Percentiles rank a stretch among this genome's conserved stretches.
Conservation (phyloP, 2,888 invertebrate species). For the Kuschelorhynchus macadamiae region DNA sequence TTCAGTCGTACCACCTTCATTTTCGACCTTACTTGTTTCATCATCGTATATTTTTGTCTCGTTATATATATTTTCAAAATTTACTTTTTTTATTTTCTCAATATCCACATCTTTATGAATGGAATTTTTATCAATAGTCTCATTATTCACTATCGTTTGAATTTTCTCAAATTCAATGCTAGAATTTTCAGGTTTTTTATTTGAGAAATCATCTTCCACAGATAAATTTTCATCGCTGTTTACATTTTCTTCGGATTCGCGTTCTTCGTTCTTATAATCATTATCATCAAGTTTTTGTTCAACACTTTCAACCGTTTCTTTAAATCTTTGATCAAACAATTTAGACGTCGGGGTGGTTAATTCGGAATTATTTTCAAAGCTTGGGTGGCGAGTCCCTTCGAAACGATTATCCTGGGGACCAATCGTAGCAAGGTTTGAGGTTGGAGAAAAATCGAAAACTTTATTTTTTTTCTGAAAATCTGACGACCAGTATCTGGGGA, state of each 20-base stretch:
- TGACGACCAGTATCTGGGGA: slow-evolving; percentile 69
- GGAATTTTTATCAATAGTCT: slow-evolving; percentile 58
- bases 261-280: slow-evolving; percentile 42
- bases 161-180: slow-evolving; percentile 59
- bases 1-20: slow-evolving; percentile 19
- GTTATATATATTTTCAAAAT: slow-evolving; percentile 70
- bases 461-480: slow-evolving; percentile 71
- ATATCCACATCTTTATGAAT: slow-evolving; percentile 63
- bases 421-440: slow-evolving; percentile 62
- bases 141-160: slow-evolving; percentile 59
- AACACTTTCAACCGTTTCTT: slow-evolving; percentile 72
- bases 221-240: slow-evolving; percentile 53
- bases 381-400: slow-evolving; percentile 31
- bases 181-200: slow-evolving; percentile 55
- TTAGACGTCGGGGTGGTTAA: slow-evolving; percentile 73
- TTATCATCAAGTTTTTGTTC: slow-evolving; percentile 68
- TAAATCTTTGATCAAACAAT: slow-evolving; percentile 72
- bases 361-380: slow-evolving; percentile 46
- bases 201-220: slow-evolving; percentile 47
- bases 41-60: slow-evolving; percentile 70
- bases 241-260: slow-evolving; percentile 40
- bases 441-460: slow-evolving; percentile 71
- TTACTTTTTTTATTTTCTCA: slow-evolving; percentile 69
- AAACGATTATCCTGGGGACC: slow-evolving; percentile 55
- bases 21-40: slow-evolving; percentile 35